Evolutionary conservation across 2,888 invertebrate genomes (phyloP), one percentile per base, ranked within the genome.

Genomic region (Lochmaea crataegi): DNA sequence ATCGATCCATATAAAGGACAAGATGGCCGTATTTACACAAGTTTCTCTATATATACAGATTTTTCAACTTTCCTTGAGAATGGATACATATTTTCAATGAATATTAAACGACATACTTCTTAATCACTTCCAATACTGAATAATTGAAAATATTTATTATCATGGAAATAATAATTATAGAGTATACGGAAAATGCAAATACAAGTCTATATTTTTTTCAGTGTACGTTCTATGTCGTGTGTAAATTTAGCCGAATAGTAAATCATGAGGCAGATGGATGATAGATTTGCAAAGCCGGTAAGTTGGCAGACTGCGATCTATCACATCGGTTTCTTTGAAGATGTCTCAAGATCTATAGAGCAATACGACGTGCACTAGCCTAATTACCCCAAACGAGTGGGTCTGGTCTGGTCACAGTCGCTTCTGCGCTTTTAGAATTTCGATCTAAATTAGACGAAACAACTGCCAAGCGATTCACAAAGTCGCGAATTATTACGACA

Each of bases 1-100:
- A 81, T 81, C 81, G 81, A 82, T 82, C 81, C 76, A 67, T 73
- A 71, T 72, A 71, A 78, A 78, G 78, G 75, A 79, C 81, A 82
- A 81, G 79, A 81, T 81, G 82, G 81, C 81, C 74, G 77, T 74
- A 72, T 75, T 74, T 76, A 66, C 51, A 65, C 68, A 73, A 69
- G 73, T 57, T 60, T 60, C 60, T 41, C 41, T 60, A 60, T 60
- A 26, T 57, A 26, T 18, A 57, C 14, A 48, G 32, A n/a, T 48
- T 48, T 48, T 48, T 48, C n/a, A 48, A 48, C 48, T 48, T 48
- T 48, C 48, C n/a, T 48, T 48, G 48, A n/a, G n/a, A 48, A 48
- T n/a, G 48, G 48, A 5, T 4, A 32, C 32, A 48, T 48, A 48
- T 48, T 48, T 48, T n/a, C n/a, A 48, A 48, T 4, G 4, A 48